Base-by-base conservation (phyloP, 2,888 invertebrate genomes). In the Hydriomena furcata region DNA sequence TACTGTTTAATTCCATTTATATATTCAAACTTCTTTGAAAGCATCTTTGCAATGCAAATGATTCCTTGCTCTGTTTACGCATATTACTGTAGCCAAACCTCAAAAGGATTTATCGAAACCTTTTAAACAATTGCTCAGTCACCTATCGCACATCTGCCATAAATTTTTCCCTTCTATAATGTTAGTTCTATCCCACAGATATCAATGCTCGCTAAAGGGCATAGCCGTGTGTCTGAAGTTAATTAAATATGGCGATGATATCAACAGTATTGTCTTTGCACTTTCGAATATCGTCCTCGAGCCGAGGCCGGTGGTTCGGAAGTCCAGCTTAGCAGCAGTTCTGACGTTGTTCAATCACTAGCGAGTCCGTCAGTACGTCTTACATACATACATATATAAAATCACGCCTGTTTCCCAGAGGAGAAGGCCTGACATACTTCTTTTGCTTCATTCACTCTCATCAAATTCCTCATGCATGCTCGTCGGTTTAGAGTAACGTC, bases 221-320 rank as follows among this genome's bases (percentile, higher is more conserved):
- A 48, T 4, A 41, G 17, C 64, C 38, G 65, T 71, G 43, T 68
- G 63, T 65, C 46, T 45, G 40, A 50, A 59, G 67, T 72, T 78
- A 76, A 78, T 79, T 77, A 78, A 76, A 69, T 67, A 67, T 61
- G 59, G 55, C 65, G 76, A 77, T 77, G 59, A 48, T 60, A 69
- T 65, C 64, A 58, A 35, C 25, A 17, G 65, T 61, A 76, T 68
- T 74, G 78, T 78, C 73, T 71, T 67, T 64, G 63, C 64, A 73
- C 78, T 80, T 80, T 80, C 74, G 74, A 72, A 76, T 71, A 63
- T 63, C 66, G 73, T 68, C 79, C 76, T 78, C 75, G 68, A 42
- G 41, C 41, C 58, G 71, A 76, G 79, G 76, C 61, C 68, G 66
- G 49, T 58, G 56, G 60, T 58, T 70, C 60, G 66, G 65, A 71